Conservation (phyloP, 2,113 vertebrate species). For the Hippocampus mohnikei region DNA sequence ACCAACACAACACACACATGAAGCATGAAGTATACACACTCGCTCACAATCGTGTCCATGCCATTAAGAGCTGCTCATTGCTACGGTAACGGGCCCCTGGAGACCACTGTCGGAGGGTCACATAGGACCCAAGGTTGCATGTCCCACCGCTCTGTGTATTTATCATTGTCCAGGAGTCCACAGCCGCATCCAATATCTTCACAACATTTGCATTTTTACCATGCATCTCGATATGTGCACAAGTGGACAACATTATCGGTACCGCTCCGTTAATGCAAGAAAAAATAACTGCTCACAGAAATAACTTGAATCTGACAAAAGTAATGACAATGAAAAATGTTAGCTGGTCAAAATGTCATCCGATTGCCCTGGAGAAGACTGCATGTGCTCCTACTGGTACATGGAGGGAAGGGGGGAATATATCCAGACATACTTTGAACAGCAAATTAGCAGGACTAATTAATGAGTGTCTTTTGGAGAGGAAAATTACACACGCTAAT, state of each 20-base stretch:
- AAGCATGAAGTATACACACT: conserved; percentile 33
- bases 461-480: too few relatives aligned
- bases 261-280: too few relatives aligned
- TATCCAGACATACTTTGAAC: too few relatives aligned
- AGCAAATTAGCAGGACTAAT: too few relatives aligned
- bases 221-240: conserved; percentile 11
- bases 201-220: neutral
- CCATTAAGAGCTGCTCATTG: conserved; percentile 59
- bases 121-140: conserved; percentile 34
- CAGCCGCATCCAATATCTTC: neutral
- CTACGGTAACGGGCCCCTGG: conserved; percentile 71
- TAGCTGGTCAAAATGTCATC: too few relatives aligned
- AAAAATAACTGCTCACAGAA: too few relatives aligned
- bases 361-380: too few relatives aligned
- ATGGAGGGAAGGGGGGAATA: too few relatives aligned
- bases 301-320: too few relatives aligned
- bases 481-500: too few relatives aligned
- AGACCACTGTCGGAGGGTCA: conserved; percentile 53
- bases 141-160: conserved; percentile 50
- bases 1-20: conserved; percentile 24
- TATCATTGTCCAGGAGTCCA: conserved; percentile 5
- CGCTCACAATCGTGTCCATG: conserved; percentile 33
- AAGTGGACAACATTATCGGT: too few relatives aligned
- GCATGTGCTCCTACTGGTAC: too few relatives aligned
- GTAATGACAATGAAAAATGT: neutral